These are phyloP conservation scores for Chrysogorgia sp. DNA, from an alignment of 92 coral and sea anemone species.

Conservation along the genomic window DNA sequence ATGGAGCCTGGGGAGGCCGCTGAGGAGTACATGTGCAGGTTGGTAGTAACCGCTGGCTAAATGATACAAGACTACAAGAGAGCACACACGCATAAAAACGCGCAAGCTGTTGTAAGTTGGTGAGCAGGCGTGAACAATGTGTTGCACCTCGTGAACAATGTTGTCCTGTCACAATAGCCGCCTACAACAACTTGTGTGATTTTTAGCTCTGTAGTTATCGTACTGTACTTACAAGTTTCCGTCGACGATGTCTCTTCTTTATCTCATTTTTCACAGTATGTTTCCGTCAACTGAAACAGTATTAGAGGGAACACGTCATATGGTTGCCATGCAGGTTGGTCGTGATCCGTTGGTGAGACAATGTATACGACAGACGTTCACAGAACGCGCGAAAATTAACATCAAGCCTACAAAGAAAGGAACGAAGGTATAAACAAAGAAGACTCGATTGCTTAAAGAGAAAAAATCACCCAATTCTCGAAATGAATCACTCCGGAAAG, in stretches of 20 bases:
- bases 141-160: no score
- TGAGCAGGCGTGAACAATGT: no score
- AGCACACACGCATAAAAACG: no score
- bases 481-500: no score
- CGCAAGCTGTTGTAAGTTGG: no score
- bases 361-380: slow-evolving; percentile 90
- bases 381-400: slow-evolving; percentile 87
- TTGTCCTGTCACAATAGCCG: no score
- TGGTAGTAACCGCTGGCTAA: not conserved
- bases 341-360: slow-evolving; percentile 96
- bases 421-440: slow-evolving; percentile 75
- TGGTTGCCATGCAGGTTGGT: slow-evolving; percentile 99
- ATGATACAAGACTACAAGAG: no score
- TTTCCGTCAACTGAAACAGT: slow-evolving; percentile 89
- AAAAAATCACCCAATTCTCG: no score
- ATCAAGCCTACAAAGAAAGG: slow-evolving; percentile 93
- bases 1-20: slow-evolving; percentile 93
- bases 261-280: slow-evolving; percentile 62
- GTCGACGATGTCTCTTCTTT: not conserved
- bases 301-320: slow-evolving; percentile 88
- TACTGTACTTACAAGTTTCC: not conserved
- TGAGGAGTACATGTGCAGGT: slow-evolving; percentile 83
- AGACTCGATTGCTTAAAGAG: not conserved
- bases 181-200: no score
- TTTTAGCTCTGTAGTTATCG: no score